Conservation (phyloP, 2,797 vertebrate species). For the Trematomus bernacchii region DNA sequence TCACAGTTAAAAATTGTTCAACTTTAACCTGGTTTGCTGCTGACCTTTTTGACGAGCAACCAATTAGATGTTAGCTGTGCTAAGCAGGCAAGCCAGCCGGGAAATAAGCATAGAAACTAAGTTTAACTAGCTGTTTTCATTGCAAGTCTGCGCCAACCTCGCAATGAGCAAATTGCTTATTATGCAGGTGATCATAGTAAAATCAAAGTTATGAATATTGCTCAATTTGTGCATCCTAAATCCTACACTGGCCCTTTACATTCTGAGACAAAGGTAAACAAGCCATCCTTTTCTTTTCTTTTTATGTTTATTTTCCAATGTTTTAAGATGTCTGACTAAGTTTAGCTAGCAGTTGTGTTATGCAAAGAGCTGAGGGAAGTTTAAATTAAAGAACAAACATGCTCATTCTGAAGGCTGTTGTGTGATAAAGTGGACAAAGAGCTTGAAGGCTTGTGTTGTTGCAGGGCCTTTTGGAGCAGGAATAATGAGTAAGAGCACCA, state of each 20-base stretch:
- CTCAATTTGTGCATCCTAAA: too few species aligned
- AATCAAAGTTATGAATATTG: too few species aligned
- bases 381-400: conserved; percentile 13
- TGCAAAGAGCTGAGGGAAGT: conserved; percentile 14
- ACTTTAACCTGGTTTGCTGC: too few species aligned
- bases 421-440: conserved; percentile 29
- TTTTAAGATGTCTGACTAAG: conserved; percentile 2
- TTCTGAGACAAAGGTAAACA: neutral
- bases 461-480: conserved; percentile 11
- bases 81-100: too few species aligned
- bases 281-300: neutral
- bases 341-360: neutral
- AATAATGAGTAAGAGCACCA: conserved; percentile 43
- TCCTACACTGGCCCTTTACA: neutral
- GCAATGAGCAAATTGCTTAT: too few species aligned
- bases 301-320: neutral
- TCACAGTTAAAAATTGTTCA: too few species aligned
- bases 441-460: conserved; percentile 26
- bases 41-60: too few species aligned
- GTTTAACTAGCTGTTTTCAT: too few species aligned
- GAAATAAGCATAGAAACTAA: too few species aligned
- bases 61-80: too few species aligned
- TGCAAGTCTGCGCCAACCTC: too few species aligned
- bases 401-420: conserved; percentile 21
- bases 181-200: too few species aligned